Base-by-base conservation (phyloP, 2,797 vertebrate species). In the Synaphobranchus kaupii region DNA sequence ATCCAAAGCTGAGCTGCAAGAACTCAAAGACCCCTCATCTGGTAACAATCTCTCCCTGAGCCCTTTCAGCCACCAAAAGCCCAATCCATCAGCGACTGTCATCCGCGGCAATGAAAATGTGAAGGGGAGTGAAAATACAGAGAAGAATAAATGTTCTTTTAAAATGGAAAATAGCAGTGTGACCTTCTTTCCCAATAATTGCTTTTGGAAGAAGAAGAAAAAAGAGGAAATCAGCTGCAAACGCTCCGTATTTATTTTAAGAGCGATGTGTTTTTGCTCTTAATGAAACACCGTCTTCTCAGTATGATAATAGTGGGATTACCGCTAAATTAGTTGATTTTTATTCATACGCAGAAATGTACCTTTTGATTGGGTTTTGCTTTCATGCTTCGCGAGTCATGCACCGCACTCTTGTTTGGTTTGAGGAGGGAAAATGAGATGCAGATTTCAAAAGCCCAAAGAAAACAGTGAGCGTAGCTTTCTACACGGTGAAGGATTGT, bases 81-180 rank as follows among this genome's bases (percentile, higher is more conserved):
- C 92, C 91, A 91, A 96, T 96, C 93, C 94, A 96, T 97, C 95
- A 96, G 94, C 92, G 91, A 94, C 94, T 94, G 94, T 95, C 95
- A 95, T 94, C 92, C 89, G 91, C 92, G 9, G 85, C 93, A 89
- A 88, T 91, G 91, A 93, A 91, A 66, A 93, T 90, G 91, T 91
- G 91, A 94, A 94, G 90, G 89, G 91, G 88, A 93, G 91, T 90
- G 89, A 92, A 93, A 93, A 93, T 54, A 87, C 89, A 87, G 86
- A 73, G 89, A 89, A 88, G 89, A 90, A 91, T 93, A 92, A 90
- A 95, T 93, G 95, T 92, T 93, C 90, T 92, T 94, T 95, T 94
- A 94, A 94, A 94, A 94, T 93, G 94, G 94, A 96, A 96, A 95
- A 94, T 93, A 91, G 91, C 88, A 85, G 89, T 88, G 91, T 89